Conservation (phyloP, 2,113 vertebrate species). For the Zingel zingel region DNA sequence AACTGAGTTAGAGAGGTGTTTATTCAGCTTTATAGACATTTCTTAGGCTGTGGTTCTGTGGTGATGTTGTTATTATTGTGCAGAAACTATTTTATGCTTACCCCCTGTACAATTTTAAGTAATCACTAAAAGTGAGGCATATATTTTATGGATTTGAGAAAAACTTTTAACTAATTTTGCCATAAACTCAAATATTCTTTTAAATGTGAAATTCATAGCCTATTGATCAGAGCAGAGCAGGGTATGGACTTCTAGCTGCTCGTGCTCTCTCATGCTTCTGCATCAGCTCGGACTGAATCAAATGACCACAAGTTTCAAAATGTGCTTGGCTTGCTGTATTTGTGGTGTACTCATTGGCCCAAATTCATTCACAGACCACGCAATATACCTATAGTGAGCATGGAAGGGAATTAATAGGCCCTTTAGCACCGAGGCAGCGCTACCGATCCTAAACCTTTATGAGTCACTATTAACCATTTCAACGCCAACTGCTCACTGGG, state of each 20-base stretch:
- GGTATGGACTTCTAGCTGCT: background rate
- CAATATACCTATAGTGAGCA: background rate
- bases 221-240: constrained; percentile 1
- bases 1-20: background rate
- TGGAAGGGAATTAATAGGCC: constrained; percentile 36
- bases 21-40: background rate
- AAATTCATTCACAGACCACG: constrained; percentile 23
- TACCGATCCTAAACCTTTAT: constrained; percentile 33
- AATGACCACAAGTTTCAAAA: constrained; percentile 26
- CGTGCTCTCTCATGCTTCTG: background rate
- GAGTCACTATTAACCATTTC: constrained; percentile 64
- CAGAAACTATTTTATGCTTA: background rate
- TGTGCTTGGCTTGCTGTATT: background rate
- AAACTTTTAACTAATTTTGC: background rate
- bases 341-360: background rate
- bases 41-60: background rate
- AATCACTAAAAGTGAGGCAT: background rate
- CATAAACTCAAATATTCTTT: background rate
- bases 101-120: background rate
- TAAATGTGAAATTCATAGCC: background rate
- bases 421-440: constrained; percentile 18
- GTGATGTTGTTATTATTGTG: background rate
- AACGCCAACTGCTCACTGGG: background rate
- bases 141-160: background rate
- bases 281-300: constrained; percentile 17